Evolutionary conservation across 2,797 vertebrate genomes (phyloP).

Genomic region (Sylvilagus floridanus): DNA sequence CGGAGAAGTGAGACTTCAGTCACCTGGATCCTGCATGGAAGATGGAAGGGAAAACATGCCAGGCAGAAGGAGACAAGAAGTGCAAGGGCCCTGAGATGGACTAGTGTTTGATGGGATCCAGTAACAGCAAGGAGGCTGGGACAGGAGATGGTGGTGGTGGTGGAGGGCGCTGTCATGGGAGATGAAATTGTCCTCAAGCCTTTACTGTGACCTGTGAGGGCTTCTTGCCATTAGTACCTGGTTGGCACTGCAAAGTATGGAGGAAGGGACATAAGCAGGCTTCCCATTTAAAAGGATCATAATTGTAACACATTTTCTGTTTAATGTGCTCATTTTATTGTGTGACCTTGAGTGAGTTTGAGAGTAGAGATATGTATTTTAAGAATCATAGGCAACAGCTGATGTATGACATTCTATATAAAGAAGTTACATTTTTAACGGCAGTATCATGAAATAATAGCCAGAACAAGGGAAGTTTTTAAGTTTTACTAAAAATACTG

Average conservation of each 20-base stretch:
- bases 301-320: neutral
- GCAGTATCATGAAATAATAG: neutral
- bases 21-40: neutral
- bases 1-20: neutral
- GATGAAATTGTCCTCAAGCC: neutral
- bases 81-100: neutral
- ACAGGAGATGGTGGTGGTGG: too few relatives aligned
- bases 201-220: neutral
- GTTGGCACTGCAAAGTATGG: neutral
- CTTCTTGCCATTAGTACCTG: neutral
- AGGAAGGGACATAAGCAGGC: neutral
- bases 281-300: neutral
- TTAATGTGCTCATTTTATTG: neutral
- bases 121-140: neutral
- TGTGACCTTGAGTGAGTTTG: neutral
- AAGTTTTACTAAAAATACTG: conserved; percentile 18
- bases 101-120: neutral
- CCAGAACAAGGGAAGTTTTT: neutral
- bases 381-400: conserved; percentile 21
- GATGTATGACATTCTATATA: neutral
- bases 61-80: neutral
- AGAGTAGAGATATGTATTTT: neutral
- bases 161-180: neutral
- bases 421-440: conserved; percentile 46
- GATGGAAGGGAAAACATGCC: neutral